Percentiles rank a stretch among this genome's conserved stretches.
These are phyloP conservation scores for Ophthalmolycus amberensis DNA, from an alignment of 2,113 vertebrate species.

Conservation along the genomic window DNA sequence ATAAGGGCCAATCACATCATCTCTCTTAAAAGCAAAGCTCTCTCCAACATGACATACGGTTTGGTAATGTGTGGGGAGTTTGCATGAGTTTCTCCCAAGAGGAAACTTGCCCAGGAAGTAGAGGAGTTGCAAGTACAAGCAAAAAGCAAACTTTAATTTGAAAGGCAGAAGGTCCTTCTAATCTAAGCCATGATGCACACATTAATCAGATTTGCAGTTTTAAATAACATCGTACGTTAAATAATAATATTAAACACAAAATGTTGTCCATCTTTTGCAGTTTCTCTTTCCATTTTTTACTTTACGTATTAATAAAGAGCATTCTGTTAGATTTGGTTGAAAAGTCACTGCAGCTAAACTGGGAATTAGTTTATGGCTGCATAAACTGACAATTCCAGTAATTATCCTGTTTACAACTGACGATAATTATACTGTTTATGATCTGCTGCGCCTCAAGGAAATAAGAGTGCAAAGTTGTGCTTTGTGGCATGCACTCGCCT, in stretches of 20 bases:
- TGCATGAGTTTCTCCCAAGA: slow-evolving; percentile 17
- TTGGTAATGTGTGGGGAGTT: slow-evolving; percentile 27
- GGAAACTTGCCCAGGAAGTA: slow-evolving; percentile 11
- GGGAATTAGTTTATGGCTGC: slow-evolving; percentile 33
- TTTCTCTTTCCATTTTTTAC: neutral
- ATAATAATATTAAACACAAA: slow-evolving; percentile 24
- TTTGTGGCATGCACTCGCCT: slow-evolving; percentile 12
- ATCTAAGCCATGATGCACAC: neutral
- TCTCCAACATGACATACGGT: slow-evolving; percentile 4
- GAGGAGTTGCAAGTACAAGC: slow-evolving; percentile 24
- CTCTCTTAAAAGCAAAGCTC: slow-evolving; percentile 43
- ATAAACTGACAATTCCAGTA: slow-evolving; percentile 37
- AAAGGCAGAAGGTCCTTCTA: slow-evolving; percentile 26
- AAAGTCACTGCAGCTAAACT: slow-evolving; percentile 8
- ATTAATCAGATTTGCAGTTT: slow-evolving; percentile 23
- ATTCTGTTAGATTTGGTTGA: slow-evolving; percentile 26
- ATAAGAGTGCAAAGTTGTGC: slow-evolving; percentile 30
- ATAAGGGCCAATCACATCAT: slow-evolving; percentile 41
- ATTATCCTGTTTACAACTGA: slow-evolving; percentile 42
- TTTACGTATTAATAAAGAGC: slow-evolving; percentile 5
- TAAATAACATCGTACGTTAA: neutral
- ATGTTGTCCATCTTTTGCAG: neutral
- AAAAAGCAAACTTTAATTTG: neutral
- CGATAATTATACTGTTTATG: slow-evolving; percentile 51
- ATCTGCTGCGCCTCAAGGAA: slow-evolving; percentile 27